Evolutionary conservation across 1,140 invertebrate genomes (phyloP).

Genomic region (Odontomachus brunneus): DNA sequence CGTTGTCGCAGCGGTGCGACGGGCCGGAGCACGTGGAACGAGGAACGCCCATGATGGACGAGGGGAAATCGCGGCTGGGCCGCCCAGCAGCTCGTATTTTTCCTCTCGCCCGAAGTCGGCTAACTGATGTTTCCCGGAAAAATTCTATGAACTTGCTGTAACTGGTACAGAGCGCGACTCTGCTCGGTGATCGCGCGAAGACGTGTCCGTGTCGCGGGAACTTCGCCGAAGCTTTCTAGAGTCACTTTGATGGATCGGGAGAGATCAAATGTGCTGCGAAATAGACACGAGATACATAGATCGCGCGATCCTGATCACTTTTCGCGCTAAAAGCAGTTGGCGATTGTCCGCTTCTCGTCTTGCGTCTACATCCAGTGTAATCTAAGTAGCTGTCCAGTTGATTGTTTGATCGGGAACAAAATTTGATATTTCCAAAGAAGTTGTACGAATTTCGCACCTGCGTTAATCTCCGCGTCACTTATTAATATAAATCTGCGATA

Average conservation of each 20-base stretch:
- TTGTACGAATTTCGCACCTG: not conserved
- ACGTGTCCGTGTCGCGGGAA: not conserved
- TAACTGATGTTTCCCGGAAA: conserved; percentile 67
- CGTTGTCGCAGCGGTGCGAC: not conserved
- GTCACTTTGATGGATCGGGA: conserved; percentile 69
- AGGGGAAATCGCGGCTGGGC: conserved; percentile 66
- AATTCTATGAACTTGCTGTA: conserved; percentile 66
- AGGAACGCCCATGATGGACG: conserved; percentile 64
- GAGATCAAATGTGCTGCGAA: not conserved
- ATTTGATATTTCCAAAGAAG: not conserved
- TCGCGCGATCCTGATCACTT: conserved; percentile 13
- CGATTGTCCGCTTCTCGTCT: not conserved
- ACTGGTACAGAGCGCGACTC: conserved; percentile 57
- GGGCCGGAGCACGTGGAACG: conserved; percentile 46
- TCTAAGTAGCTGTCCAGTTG: not conserved
- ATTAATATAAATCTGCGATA: conserved; percentile 41
- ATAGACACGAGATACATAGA: not conserved
- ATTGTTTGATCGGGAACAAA: not conserved
- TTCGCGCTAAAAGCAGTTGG: conserved; percentile 30
- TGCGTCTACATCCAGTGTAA: not conserved
- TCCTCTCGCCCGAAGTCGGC: conserved; percentile 62
- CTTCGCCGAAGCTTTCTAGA: conserved; percentile 20
- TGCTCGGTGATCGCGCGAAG: conserved; percentile 58
- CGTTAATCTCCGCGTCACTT: conserved; percentile 1
- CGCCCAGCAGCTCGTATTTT: conserved; percentile 53